Base-by-base conservation (phyloP, 2,113 vertebrate genomes). In the Antennarius striatus region DNA sequence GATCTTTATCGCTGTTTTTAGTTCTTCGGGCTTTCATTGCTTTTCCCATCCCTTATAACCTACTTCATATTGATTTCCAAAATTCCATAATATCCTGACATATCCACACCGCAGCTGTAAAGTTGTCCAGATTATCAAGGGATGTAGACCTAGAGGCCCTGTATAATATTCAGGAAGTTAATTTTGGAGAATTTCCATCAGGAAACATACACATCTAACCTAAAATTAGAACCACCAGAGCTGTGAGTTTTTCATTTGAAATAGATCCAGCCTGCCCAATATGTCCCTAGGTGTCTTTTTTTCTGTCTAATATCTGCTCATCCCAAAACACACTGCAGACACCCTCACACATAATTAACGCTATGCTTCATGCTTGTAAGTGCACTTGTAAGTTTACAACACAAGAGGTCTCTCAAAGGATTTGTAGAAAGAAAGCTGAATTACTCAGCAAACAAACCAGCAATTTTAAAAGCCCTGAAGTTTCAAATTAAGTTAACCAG, bases 131-230 rank as follows among this genome's bases (percentile, higher is more conserved):
- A 14, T 40, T 5, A 59, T 30, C 32, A 56, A 59, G 67, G 56
- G 56, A 59, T 74, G 76, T 74, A 70, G 79, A 83, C 71, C 52
- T 13, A 73, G 59, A 77, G 81, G 68, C 80, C 52, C 65, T 76
- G 85, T 58, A 86, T 76, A 79, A 75, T 74, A 81, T 82, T 68
- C 85, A 88, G 86, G 86, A 90, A 86, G 85, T 90, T 89, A n/a
- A 75, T 82, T 69, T 89, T 88, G 87, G 88, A 85, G 63, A 13
- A 29, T 36, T 56, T 87, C 88, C 90, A 88, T 22, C 14, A 76
- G 56, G 68, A 87, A 80, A 83, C 32, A 80, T 55, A 49, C n/a
- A 39, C 50, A 56, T 79, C 11, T 22, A 73, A 74, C 71, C 78
- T 80, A 83, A 83, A 85, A 89, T 89, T 76, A 74, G 65, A 72